Conservation (phyloP, 2,797 vertebrate genomes). For the Ficedula albicollis region DNA sequence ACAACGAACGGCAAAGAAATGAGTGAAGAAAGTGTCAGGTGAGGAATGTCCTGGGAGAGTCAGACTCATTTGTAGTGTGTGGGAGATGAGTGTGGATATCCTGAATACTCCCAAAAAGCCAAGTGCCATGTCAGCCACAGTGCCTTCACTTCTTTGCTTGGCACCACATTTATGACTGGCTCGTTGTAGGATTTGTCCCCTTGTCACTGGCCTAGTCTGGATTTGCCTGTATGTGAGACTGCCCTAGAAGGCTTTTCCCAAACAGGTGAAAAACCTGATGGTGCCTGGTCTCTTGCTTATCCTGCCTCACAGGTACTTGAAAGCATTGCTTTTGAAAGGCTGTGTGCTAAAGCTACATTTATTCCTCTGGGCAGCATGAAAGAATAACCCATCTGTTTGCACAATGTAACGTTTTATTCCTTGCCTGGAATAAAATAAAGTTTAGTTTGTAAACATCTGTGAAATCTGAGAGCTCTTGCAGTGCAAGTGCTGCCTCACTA, state of each 20-base stretch:
- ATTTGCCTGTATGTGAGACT: not conserved
- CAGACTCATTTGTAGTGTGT: accelerated
- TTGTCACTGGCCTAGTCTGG: not conserved
- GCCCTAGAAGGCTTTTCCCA: not conserved
- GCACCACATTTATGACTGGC: not conserved
- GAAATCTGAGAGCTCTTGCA: not conserved
- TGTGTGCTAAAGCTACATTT: not conserved
- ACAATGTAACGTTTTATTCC: not conserved
- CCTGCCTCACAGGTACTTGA: not conserved
- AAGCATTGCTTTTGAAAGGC: not conserved
- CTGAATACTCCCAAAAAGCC: not conserved
- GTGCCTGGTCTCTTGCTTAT: not conserved
- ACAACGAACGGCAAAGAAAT: not conserved
- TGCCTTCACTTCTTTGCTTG: not conserved
- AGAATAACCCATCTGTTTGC: not conserved
- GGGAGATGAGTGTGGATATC: not conserved
- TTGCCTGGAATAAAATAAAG: not conserved
- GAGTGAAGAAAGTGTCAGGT: not conserved
- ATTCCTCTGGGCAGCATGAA: not conserved
- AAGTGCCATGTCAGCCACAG: no score
- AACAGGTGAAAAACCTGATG: not conserved
- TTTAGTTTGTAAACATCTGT: not conserved
- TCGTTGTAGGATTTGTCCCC: not conserved
- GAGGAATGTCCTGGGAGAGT: not conserved
- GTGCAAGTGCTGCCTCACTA: not conserved